Evolutionary conservation across 2,888 invertebrate species (phyloP).

Genomic region (Heliconius ismenius): DNA sequence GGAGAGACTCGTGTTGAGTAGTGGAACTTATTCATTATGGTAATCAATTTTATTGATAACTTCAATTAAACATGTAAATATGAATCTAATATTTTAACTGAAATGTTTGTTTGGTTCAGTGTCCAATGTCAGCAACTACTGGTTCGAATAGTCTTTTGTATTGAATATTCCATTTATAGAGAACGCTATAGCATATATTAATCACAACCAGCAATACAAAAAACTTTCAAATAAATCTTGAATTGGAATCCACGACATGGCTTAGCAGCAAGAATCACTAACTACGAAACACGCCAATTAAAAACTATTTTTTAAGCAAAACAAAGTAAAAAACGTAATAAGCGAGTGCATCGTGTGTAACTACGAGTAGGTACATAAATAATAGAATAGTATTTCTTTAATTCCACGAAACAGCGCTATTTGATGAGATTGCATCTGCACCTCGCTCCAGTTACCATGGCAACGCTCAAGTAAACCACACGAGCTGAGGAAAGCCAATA

Average conservation of each 20-base stretch:
- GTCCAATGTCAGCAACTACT: too few species aligned
- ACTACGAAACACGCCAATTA: not conserved
- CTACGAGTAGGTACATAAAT: constrained; percentile 6
- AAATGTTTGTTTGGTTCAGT: too few species aligned
- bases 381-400: constrained; percentile 11
- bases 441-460: constrained; percentile 53
- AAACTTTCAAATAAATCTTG: too few species aligned
- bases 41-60: too few species aligned
- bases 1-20: too few species aligned
- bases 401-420: constrained; percentile 20
- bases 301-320: not conserved
- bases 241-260: not conserved
- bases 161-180: too few species aligned
- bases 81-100: too few species aligned
- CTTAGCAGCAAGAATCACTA: not conserved
- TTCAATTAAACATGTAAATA: too few species aligned
- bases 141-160: too few species aligned
- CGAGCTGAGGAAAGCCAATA: constrained; percentile 7
- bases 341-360: constrained; percentile 19
- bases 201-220: too few species aligned
- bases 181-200: too few species aligned
- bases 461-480: constrained; percentile 40
- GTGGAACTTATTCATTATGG: too few species aligned
- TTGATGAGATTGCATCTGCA: constrained; percentile 36
- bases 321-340: not conserved